phyloP scores from a whole-genome alignment of 2,797 vertebrate species.

The Melanotaenia maccullochi region DNA sequence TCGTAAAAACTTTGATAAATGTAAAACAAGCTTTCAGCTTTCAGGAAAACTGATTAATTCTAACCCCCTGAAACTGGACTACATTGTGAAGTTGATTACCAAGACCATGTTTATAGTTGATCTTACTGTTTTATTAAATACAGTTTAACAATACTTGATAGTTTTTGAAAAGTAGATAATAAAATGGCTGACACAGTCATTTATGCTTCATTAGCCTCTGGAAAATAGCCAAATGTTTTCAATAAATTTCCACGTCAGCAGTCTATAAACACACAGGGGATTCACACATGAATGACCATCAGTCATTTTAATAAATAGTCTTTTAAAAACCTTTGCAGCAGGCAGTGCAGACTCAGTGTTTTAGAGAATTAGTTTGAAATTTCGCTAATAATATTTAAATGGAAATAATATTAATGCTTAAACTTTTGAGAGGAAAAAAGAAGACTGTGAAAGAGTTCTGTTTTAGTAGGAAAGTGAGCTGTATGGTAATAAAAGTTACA shows the following conservation, averaged over 20 bases:
- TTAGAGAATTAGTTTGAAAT: conserved; percentile 1
- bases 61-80: neutral
- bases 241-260: conserved; percentile 14
- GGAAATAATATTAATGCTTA: neutral
- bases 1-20: conserved; percentile 1
- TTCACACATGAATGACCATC: conserved; percentile 11
- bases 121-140: neutral
- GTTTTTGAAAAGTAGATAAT: conserved; percentile 13
- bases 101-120: neutral
- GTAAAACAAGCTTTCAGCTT: conserved; percentile 15
- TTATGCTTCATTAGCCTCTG: conserved; percentile 15
- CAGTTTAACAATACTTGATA: neutral
- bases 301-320: too few relatives aligned
- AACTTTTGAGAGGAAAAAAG: neutral
- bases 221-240: conserved; percentile 15
- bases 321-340: conserved; percentile 10
- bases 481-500: neutral
- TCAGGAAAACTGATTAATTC: neutral
- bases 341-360: conserved; percentile 3
- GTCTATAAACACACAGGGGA: conserved; percentile 25
- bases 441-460: neutral
- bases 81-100: conserved; percentile 1
- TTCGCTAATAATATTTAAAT: neutral
- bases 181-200: conserved; percentile 1
- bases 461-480: too few relatives aligned